These are phyloP conservation scores for Acanthococcus lagerstroemiae DNA, from an alignment of 2,888 invertebrate species.

Conservation along the genomic window DNA sequence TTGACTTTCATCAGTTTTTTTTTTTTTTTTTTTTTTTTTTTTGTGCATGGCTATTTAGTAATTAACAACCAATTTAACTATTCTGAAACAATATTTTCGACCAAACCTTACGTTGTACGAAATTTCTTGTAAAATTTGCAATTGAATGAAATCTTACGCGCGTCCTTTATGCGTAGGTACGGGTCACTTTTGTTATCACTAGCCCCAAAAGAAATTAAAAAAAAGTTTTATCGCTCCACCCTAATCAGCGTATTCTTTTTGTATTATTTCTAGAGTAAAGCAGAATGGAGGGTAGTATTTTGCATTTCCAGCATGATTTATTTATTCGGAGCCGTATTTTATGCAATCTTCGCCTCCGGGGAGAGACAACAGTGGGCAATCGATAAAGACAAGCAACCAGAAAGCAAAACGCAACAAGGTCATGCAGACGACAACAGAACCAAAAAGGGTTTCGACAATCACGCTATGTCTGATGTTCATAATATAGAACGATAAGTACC, in stretches of 20 bases:
- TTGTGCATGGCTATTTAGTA: no score
- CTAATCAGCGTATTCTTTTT: not conserved
- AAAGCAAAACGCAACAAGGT: no score
- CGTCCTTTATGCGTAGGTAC: no score
- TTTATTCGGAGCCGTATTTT: constrained; percentile 66
- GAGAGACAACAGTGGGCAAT: constrained; percentile 74
- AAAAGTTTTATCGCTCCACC: not conserved
- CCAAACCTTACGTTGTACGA: no score
- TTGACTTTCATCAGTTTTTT: no score
- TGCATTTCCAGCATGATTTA: constrained; percentile 75
- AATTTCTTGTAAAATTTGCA: no score
- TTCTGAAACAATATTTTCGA: no score
- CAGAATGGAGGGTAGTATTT: constrained; percentile 78
- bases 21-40: no score
- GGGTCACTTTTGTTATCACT: no score
- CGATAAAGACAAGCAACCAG: not conserved
- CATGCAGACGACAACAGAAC: not conserved
- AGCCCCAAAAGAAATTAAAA: not conserved
- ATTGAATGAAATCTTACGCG: no score
- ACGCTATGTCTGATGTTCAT: not conserved
- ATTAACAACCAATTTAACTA: no score
- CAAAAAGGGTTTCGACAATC: not conserved
- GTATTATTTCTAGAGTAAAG: constrained; percentile 50
- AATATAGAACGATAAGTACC: not conserved
- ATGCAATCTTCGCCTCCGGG: constrained; percentile 69